Evolutionary conservation across 1,140 invertebrate species (phyloP).

Genomic region (Liolophura sinensis): DNA sequence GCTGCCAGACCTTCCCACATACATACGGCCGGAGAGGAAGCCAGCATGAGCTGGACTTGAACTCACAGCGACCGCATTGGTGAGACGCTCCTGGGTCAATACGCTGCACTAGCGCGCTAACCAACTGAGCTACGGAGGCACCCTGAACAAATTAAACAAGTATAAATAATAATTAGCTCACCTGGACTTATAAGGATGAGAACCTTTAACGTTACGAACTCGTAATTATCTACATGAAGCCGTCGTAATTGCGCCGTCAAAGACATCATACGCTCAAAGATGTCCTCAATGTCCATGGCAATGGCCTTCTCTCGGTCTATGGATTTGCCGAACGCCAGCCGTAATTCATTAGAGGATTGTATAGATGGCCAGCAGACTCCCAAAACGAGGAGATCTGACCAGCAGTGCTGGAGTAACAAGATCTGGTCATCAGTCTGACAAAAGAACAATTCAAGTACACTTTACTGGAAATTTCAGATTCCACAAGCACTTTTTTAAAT

Average conservation of each 20-base stretch:
- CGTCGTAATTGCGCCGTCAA: constrained; percentile 89
- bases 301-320: constrained; percentile 76
- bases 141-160: neutral
- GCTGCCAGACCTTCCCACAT: no score
- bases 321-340: constrained; percentile 69
- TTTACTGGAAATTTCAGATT: no score
- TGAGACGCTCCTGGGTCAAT: no score
- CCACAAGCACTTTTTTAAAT: no score
- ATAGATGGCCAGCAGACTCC: constrained; percentile 57
- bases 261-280: constrained; percentile 86
- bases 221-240: constrained; percentile 91
- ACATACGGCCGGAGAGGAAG: no score
- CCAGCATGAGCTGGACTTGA: no score
- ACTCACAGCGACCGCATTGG: no score
- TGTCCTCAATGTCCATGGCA: constrained; percentile 64
- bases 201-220: constrained; percentile 95
- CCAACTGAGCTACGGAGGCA: no score
- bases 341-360: constrained; percentile 58
- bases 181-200: constrained; percentile 90
- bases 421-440: constrained; percentile 93
- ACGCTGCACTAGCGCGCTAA: no score
- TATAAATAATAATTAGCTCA: constrained; percentile 54
- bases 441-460: constrained; percentile 18
- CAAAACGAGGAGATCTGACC: constrained; percentile 92
- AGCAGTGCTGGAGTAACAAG: constrained; percentile 93